Conservation (phyloP, 2,113 vertebrate genomes). For the Rhombomys opimus region DNA sequence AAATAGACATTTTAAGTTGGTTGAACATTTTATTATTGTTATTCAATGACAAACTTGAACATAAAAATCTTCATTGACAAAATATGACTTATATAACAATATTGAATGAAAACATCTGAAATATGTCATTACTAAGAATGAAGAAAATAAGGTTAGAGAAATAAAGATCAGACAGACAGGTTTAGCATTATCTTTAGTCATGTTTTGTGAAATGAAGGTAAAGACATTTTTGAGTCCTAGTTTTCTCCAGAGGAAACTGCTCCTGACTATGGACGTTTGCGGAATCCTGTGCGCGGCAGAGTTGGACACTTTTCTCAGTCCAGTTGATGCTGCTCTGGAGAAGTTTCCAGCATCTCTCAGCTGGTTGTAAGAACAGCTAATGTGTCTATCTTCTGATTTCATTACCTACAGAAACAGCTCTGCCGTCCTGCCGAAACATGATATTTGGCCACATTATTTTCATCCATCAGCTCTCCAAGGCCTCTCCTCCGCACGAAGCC, state of each 20-base stretch:
- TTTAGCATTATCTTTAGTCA: neutral
- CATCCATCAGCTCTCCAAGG: neutral
- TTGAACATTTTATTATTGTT: constrained; percentile 37
- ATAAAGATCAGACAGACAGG: neutral
- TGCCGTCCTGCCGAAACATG: neutral
- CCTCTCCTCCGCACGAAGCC: neutral
- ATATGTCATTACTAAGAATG: constrained; percentile 1
- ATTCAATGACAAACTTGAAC: neutral
- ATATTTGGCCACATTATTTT: neutral
- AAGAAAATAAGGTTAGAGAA: neutral
- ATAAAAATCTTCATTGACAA: constrained; percentile 19
- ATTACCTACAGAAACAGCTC: neutral
- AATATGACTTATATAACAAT: neutral
- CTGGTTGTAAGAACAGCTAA: neutral
- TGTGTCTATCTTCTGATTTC: neutral
- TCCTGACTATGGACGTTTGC: neutral
- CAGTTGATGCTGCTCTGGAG: neutral
- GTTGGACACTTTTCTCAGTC: neutral
- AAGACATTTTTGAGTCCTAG: neutral
- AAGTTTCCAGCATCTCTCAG: neutral
- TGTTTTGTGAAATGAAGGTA: neutral
- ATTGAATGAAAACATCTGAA: constrained; percentile 18
- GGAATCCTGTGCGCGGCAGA: neutral
- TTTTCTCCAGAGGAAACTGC: neutral
- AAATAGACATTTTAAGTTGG: neutral